Conservation (phyloP, 2,113 vertebrate species). For the Xyliphius kryptos region DNA sequence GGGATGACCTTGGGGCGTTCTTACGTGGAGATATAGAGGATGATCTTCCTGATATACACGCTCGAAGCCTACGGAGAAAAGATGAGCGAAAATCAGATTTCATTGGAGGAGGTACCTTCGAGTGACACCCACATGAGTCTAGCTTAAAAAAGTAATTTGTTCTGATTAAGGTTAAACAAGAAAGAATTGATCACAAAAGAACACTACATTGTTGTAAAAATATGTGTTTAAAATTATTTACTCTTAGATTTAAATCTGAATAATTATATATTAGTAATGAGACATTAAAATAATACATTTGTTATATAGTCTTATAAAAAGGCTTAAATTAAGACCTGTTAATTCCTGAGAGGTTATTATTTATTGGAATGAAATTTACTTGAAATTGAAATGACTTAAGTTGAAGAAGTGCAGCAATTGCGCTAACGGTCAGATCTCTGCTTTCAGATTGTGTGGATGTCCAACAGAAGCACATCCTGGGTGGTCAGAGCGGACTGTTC, state of each 20-base stretch:
- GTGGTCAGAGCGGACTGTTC: conserved; percentile 87
- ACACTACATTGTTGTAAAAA: no score
- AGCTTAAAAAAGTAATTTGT: not conserved
- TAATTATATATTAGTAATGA: no score
- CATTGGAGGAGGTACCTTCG: conserved; percentile 74
- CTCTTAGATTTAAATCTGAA: no score
- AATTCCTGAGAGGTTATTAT: no score
- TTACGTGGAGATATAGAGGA: conserved; percentile 55
- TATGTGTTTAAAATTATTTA: no score
- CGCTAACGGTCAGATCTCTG: conserved; percentile 59
- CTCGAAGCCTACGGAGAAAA: conserved; percentile 54
- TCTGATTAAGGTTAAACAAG: no score
- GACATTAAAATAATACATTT: no score
- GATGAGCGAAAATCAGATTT: conserved; percentile 49
- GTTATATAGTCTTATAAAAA: no score
- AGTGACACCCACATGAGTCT: conserved; percentile 27
- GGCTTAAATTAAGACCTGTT: no score
- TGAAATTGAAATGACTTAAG: no score
- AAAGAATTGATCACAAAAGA: no score
- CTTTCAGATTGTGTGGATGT: conserved; percentile 92
- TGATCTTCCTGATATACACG: conserved; percentile 69
- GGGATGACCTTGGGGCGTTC: conserved; percentile 59
- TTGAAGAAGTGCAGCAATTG: conserved; percentile 16
- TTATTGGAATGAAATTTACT: no score
- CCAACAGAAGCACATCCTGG: conserved; percentile 80